Base-by-base conservation (phyloP, 1,140 invertebrate species). In the Latrodectus geometricus region DNA sequence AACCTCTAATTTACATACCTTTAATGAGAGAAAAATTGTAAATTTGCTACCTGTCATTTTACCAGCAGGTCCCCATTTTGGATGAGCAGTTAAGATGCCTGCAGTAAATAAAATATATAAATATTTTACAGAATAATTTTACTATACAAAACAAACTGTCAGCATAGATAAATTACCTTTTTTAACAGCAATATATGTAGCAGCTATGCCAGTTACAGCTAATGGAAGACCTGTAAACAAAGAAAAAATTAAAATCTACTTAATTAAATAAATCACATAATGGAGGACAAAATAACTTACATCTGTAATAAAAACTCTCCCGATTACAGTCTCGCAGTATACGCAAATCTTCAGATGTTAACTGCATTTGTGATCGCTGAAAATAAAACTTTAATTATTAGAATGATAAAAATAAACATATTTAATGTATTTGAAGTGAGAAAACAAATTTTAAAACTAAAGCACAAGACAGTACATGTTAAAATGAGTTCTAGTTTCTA, bases 11-110 rank as follows among this genome's bases (percentile, higher is more conserved):
- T 5, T 3, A 35, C 5, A 35, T 35, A 35, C 35, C 35, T 35
- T 35, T 35, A 35, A 35, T 35, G 35, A 35, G 35, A 35, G 35
- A 35, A 5, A 35, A 35, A 35, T 35, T 35, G 1, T 35, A 35
- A 35, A 35, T 56, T 20, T 14, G 8, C 50, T 78, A 86, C 84
- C 84, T 56, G 76, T 21, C 84, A 86, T 86, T 79, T 78, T 78
- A 9, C 74, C 21, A n/a, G 65, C 48, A n/a, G 75, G 20, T 9
- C 84, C 84, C 65, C 69, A 86, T 61, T 48, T 79, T 70, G 75
- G 84, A 72, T 86, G 84, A n/a, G 23, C 17, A 72, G n/a, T 78
- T 79, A 85, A 78, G 20, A 69, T 56, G 20, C 84, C 84, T 85
- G 50, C 4, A 75, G 72, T 17, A 12, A 12, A 73, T 52, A 84